Conservation (phyloP, 2,888 invertebrate species). For the Synergus gifuensis region DNA sequence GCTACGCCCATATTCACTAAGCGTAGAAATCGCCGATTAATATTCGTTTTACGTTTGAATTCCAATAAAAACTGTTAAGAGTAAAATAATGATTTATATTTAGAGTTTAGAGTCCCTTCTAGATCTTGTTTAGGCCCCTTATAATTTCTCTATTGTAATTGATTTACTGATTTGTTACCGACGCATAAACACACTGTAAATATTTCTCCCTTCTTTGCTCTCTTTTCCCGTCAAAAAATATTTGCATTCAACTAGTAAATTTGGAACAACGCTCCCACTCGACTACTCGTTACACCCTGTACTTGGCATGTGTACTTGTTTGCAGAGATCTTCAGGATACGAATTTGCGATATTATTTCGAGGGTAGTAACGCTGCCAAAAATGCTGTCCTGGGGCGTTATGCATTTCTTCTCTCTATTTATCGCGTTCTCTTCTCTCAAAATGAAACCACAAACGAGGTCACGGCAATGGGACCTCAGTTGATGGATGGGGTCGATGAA, state of each 20-base stretch:
- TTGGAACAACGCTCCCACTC: slow-evolving; percentile 48
- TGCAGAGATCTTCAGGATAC: slow-evolving; percentile 62
- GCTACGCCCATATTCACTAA: background rate
- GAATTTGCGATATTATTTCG: slow-evolving; percentile 44
- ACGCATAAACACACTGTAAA: background rate
- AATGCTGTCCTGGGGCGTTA: slow-evolving; percentile 37
- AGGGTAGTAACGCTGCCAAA: slow-evolving; percentile 47
- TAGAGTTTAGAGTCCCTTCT: too few relatives aligned
- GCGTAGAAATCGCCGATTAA: background rate
- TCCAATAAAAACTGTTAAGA: too few relatives aligned
- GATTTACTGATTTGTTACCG: slow-evolving; percentile 2
- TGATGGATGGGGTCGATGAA: slow-evolving; percentile 60
- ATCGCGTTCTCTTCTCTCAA: slow-evolving; percentile 5
- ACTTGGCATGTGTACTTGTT: slow-evolving; percentile 57
- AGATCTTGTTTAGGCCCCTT: background rate
- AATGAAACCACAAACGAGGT: slow-evolving; percentile 17
- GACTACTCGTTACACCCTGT: slow-evolving; percentile 59
- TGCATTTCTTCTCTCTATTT: slow-evolving; percentile 29
- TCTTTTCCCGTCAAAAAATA: slow-evolving; percentile 63
- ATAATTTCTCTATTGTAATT: background rate
- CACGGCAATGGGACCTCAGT: slow-evolving; percentile 28
- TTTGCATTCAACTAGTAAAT: slow-evolving; percentile 68
- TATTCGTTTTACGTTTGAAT: background rate
- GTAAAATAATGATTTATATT: too few relatives aligned
- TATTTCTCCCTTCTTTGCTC: slow-evolving; percentile 27